Evolutionary conservation across 2,888 invertebrate genomes (phyloP).

Genomic region (Gymnosoma rotundatum): DNA sequence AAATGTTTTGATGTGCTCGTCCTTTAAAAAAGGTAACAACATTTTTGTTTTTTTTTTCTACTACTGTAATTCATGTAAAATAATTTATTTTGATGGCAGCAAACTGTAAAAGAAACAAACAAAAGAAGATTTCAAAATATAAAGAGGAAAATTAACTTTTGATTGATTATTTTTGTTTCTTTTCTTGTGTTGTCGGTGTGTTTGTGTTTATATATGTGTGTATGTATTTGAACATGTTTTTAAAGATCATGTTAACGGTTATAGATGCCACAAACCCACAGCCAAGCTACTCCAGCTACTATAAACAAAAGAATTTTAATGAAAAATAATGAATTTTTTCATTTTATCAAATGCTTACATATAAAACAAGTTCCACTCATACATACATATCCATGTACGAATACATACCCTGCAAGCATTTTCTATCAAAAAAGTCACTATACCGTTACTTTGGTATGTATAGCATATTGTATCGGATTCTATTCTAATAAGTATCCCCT

Average conservation of each 20-base stretch:
- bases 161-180: slow-evolving; percentile 45
- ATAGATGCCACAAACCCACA: slow-evolving; percentile 5
- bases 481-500: no score
- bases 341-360: background rate
- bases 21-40: background rate
- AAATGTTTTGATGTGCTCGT: background rate
- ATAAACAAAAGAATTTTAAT: slow-evolving; percentile 39
- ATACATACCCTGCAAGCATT: no score
- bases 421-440: no score
- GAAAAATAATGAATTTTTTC: slow-evolving; percentile 33
- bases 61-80: slow-evolving; percentile 36
- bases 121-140: slow-evolving; percentile 10
- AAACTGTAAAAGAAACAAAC: slow-evolving; percentile 12
- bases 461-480: no score
- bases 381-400: no score
- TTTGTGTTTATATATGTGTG: background rate
- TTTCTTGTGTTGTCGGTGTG: slow-evolving; percentile 6
- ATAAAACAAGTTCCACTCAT: no score
- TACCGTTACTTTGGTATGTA: no score
- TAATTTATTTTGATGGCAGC: slow-evolving; percentile 36
- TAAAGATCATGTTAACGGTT: background rate
- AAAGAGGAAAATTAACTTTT: slow-evolving; percentile 57
- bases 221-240: background rate
- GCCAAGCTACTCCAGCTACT: slow-evolving; percentile 4
- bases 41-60: slow-evolving; percentile 1